Evolutionary conservation across 35 echinoderm and acorn worm species (phyloP).

Genomic region (Strongylocentrotus purpuratus): DNA sequence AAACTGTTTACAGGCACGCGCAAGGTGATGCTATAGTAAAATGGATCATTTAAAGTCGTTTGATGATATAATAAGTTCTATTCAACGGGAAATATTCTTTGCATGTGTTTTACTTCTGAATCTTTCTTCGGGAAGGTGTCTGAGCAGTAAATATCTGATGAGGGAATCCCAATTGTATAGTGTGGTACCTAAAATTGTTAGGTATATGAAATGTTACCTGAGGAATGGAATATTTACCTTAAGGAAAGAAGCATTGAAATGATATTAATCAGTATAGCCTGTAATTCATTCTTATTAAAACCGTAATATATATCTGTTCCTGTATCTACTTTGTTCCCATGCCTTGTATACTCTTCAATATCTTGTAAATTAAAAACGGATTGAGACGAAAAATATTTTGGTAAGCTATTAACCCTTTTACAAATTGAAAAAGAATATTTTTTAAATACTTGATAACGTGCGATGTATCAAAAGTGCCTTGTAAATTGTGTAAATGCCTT

Average conservation of each 20-base stretch:
- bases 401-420: not conserved
- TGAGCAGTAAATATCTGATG: too few relatives aligned
- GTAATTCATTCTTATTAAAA: not conserved
- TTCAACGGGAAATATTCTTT: too few relatives aligned
- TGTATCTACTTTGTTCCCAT: not conserved
- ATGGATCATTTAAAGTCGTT: not conserved
- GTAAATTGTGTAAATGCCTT: conserved; percentile 3
- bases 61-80: not conserved
- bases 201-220: too few relatives aligned
- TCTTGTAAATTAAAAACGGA: conserved; percentile 5
- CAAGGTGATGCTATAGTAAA: not conserved
- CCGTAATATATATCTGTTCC: not conserved
- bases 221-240: not conserved
- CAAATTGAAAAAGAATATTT: not conserved
- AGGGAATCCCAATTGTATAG: too few relatives aligned
- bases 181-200: too few relatives aligned
- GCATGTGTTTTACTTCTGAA: too few relatives aligned
- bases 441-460: not conserved
- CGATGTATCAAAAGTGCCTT: not conserved
- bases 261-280: not conserved
- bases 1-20: too few relatives aligned
- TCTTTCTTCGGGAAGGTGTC: too few relatives aligned
- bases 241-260: not conserved
- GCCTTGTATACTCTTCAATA: not conserved
- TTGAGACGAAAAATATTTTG: not conserved